Conservation (phyloP, 92 coral and sea anemone genomes). For the Palythoa grandiflora region DNA sequence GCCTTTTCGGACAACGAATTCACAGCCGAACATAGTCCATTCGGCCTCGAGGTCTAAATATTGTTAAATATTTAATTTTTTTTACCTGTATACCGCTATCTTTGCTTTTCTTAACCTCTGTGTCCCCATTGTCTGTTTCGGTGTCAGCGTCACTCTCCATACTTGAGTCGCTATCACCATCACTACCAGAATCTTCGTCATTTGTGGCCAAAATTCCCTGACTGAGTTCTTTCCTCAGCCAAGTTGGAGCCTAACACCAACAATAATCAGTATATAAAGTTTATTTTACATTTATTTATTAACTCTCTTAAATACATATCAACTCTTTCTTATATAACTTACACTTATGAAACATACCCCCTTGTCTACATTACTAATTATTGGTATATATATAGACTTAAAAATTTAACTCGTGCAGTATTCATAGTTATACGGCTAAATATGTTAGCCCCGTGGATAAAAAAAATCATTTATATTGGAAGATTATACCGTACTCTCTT, state of each 20-base stretch:
- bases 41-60: too few relatives aligned
- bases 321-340: not conserved
- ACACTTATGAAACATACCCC: too few relatives aligned
- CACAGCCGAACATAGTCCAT: too few relatives aligned
- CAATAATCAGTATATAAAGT: not conserved
- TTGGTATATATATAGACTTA: not conserved
- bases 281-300: too few relatives aligned
- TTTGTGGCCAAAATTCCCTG: conserved; percentile 79
- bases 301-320: too few relatives aligned
- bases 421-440: too few relatives aligned
- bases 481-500: too few relatives aligned
- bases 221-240: conserved; percentile 92
- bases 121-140: conserved; percentile 70
- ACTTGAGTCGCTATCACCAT: conserved; percentile 83
- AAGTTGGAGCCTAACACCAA: conserved; percentile 84
- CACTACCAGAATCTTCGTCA: conserved; percentile 88
- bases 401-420: not conserved
- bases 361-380: not conserved
- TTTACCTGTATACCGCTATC: conserved; percentile 55
- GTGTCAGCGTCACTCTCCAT: conserved; percentile 75
- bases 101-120: conserved; percentile 14
- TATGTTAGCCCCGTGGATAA: too few relatives aligned
- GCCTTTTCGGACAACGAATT: too few relatives aligned
- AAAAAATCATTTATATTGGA: too few relatives aligned
- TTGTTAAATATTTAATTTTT: too few relatives aligned